phyloP scores from a whole-genome alignment of 2,113 vertebrate species.

The Xenus cinereus region DNA sequence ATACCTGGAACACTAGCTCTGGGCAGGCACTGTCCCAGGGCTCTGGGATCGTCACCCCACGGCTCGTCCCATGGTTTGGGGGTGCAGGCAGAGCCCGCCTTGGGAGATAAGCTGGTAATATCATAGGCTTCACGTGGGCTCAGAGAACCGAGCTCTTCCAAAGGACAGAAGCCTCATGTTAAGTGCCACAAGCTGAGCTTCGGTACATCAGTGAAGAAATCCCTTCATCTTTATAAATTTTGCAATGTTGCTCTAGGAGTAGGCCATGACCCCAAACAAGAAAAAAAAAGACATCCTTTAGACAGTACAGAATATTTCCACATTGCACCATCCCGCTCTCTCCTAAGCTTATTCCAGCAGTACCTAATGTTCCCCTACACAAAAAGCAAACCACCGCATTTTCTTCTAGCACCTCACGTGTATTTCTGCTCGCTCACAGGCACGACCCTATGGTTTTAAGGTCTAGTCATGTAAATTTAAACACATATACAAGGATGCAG shows the following conservation, averaged over 20 bases:
- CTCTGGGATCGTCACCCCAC: accelerated
- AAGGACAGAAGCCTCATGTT: background rate
- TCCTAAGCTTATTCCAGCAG: background rate
- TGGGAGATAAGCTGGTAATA: background rate
- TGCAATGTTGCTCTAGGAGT: background rate
- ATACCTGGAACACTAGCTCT: background rate
- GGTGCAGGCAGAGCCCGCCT: background rate
- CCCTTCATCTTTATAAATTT: background rate
- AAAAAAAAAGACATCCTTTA: background rate
- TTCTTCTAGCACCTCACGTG: background rate
- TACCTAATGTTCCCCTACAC: background rate
- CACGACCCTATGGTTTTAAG: background rate
- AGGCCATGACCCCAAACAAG: background rate
- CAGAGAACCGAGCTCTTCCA: background rate
- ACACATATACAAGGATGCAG: background rate
- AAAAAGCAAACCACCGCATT: background rate
- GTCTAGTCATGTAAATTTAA: background rate
- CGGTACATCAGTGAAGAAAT: background rate
- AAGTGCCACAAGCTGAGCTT: background rate
- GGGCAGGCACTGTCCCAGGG: accelerated
- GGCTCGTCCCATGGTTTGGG: background rate
- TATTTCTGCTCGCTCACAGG: background rate
- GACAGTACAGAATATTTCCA: background rate
- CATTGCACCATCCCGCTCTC: background rate
- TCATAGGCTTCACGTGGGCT: accelerated